Percentiles rank a stretch among this genome's conserved stretches.
phyloP scores from a whole-genome alignment of 2,797 vertebrate genomes.

The Fistularia tabacaria region DNA sequence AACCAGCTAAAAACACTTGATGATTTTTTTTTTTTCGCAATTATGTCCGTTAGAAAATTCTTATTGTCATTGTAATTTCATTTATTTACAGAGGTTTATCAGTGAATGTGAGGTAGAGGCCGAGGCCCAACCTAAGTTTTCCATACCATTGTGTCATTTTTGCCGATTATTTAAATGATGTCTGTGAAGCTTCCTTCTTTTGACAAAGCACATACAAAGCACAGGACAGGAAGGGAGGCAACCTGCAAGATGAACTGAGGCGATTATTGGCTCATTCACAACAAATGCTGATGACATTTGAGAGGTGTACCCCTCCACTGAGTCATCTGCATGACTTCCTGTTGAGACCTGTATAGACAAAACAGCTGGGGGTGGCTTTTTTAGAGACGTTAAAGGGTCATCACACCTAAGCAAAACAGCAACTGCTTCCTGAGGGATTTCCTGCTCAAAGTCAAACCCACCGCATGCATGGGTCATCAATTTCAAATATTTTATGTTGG shows the following conservation, averaged over 20 bases:
- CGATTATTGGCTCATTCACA: conserved; percentile 27
- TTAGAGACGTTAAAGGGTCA: conserved; percentile 36
- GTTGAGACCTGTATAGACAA: conserved; percentile 43
- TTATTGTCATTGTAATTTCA: no score
- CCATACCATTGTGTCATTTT: conserved; percentile 1
- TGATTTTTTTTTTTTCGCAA: no score
- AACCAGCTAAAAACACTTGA: no score
- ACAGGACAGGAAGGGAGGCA: conserved; percentile 57
- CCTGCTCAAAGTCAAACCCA: conserved; percentile 26
- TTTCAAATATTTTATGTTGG: conserved; percentile 6
- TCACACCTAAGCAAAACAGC: conserved; percentile 30
- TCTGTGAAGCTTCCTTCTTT: conserved; percentile 26
- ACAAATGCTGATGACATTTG: conserved; percentile 39
- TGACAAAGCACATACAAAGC: conserved; percentile 36
- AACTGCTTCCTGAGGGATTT: conserved; percentile 36
- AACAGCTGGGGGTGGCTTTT: conserved; percentile 29
- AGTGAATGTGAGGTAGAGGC: no score
- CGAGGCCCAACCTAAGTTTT: no score
- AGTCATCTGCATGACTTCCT: conserved; percentile 43
- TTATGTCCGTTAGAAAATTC: no score
- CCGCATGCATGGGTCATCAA: conserved; percentile 7
- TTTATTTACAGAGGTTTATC: no score
- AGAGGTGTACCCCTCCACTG: conserved; percentile 22
- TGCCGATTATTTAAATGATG: conserved; percentile 27
- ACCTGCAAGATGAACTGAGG: conserved; percentile 37